Evolutionary conservation across 92 coral and sea anemone species (phyloP).

Genomic region (Porites divaricata): DNA sequence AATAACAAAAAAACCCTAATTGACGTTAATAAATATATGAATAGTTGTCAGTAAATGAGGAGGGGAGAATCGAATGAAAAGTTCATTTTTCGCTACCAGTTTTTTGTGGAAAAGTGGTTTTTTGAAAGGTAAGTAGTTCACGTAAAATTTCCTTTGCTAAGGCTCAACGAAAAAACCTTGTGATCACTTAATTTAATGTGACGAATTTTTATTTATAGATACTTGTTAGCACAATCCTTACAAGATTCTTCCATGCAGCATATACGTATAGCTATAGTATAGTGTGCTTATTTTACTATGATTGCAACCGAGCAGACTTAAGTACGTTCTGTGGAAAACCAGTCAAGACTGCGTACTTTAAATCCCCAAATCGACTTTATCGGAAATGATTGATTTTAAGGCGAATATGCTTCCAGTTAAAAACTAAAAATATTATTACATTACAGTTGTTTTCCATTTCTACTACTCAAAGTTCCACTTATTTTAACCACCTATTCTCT

Average conservation of each 20-base stretch:
- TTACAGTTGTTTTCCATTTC: neutral
- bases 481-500: neutral
- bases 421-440: neutral
- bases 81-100: constrained; percentile 15
- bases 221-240: neutral
- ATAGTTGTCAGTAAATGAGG: constrained; percentile 28
- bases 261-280: neutral
- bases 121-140: constrained; percentile 17
- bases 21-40: constrained; percentile 40
- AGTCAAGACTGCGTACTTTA: neutral
- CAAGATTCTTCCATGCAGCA: neutral
- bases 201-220: neutral
- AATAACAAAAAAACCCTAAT: constrained; percentile 41
- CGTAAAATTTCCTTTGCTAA: neutral
- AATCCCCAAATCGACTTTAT: neutral
- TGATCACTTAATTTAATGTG: neutral
- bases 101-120: neutral
- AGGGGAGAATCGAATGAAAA: neutral
- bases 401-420: neutral
- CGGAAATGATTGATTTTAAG: neutral
- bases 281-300: neutral
- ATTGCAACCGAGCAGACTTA: neutral
- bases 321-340: neutral
- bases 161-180: neutral
- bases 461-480: neutral